These are phyloP conservation scores for Amiota communis DNA, from an alignment of 2,888 invertebrate genomes.

Conservation along the genomic window DNA sequence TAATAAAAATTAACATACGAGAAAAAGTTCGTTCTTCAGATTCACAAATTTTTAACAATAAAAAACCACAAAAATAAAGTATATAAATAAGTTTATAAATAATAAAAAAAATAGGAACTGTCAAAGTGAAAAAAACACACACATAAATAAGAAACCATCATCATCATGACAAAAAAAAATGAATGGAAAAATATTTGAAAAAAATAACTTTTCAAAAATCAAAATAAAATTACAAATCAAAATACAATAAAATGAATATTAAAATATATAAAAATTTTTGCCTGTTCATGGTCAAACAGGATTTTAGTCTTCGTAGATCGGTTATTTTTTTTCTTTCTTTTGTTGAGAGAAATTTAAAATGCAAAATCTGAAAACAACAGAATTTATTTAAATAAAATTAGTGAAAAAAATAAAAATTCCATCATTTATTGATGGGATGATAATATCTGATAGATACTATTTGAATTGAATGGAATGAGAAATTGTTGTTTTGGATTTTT, in stretches of 20 bases:
- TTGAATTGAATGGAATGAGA: no score
- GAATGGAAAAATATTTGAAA: slow-evolving; percentile 21
- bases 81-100: not conserved
- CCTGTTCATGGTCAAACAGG: slow-evolving; percentile 56
- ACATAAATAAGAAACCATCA: not conserved
- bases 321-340: not conserved
- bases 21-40: no score
- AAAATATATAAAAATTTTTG: slow-evolving; percentile 34
- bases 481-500: no score
- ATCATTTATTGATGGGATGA: slow-evolving; percentile 8
- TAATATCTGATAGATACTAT: not conserved
- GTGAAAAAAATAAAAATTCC: slow-evolving; percentile 11
- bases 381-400: slow-evolving; percentile 3
- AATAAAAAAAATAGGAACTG: not conserved
- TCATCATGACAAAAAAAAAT: not conserved
- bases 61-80: no score
- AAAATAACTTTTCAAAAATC: not conserved
- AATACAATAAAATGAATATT: slow-evolving; percentile 46
- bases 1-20: no score
- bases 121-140: not conserved
- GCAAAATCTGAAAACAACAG: slow-evolving; percentile 25
- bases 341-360: slow-evolving; percentile 33
- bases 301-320: slow-evolving; percentile 33
- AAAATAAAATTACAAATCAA: slow-evolving; percentile 36
- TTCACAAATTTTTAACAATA: no score